Evolutionary conservation across 35 echinoderm and acorn worm genomes (phyloP).

Genomic region (Ptychodera flava): DNA sequence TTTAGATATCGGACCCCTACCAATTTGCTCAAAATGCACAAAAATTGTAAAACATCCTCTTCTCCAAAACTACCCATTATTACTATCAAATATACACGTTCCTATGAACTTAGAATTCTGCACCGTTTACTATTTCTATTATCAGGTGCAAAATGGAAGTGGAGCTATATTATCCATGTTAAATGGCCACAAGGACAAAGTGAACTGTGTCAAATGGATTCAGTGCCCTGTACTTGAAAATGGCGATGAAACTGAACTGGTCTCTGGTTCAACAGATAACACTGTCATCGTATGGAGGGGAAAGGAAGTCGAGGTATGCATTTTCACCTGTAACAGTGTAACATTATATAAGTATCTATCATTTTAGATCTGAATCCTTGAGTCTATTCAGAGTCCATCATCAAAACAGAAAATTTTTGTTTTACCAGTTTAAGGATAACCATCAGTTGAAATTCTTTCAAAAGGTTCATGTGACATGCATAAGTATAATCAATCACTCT

Average conservation of each 20-base stretch:
- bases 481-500: too few relatives aligned
- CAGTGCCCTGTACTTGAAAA: background rate
- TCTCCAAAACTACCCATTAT: too few relatives aligned
- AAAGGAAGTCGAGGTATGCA: slow-evolving; percentile 29
- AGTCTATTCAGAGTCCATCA: background rate
- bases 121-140: too few relatives aligned
- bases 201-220: slow-evolving; percentile 89
- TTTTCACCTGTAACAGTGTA: background rate
- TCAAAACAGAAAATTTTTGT: slow-evolving; percentile 3
- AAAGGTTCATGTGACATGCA: background rate
- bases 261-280: slow-evolving; percentile 76
- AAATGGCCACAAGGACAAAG: slow-evolving; percentile 72
- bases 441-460: background rate
- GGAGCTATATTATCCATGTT: slow-evolving; percentile 32
- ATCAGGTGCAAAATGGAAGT: slow-evolving; percentile 11
- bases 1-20: too few relatives aligned
- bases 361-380: slow-evolving; percentile 4
- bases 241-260: slow-evolving; percentile 24
- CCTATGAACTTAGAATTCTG: too few relatives aligned
- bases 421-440: slow-evolving; percentile 3
- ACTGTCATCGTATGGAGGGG: slow-evolving; percentile 58
- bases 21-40: too few relatives aligned
- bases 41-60: too few relatives aligned
- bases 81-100: too few relatives aligned
- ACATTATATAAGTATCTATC: background rate